Conservation (phyloP, 2,113 vertebrate genomes). For the Dermatemys mawii region DNA sequence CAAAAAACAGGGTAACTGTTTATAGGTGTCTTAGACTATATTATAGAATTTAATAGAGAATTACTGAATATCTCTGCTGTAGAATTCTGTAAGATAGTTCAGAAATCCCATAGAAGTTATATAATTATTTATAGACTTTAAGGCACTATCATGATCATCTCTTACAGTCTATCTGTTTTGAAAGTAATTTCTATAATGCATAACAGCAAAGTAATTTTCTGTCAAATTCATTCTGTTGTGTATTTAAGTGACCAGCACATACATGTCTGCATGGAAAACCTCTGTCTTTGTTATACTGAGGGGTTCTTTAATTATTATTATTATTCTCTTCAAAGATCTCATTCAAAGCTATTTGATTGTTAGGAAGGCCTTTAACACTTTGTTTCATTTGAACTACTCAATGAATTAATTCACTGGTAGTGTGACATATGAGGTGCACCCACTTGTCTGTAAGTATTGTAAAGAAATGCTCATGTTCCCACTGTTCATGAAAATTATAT, state of each 20-base stretch:
- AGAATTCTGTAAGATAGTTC: neutral
- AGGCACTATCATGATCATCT: neutral
- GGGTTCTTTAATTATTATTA: neutral
- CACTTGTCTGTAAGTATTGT: slow-evolving; percentile 59
- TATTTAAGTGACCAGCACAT: neutral
- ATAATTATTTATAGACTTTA: neutral
- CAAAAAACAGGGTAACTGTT: neutral
- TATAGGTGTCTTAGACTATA: neutral
- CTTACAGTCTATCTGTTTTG: neutral
- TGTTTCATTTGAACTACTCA: slow-evolving; percentile 25
- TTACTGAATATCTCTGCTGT: neutral
- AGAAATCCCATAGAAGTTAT: neutral
- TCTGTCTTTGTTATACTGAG: slow-evolving; percentile 24
- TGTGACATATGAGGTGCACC: slow-evolving; percentile 41
- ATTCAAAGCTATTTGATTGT: slow-evolving; percentile 32
- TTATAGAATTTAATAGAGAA: neutral
- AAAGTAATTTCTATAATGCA: neutral
- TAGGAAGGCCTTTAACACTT: slow-evolving; percentile 29
- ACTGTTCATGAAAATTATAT: slow-evolving; percentile 52
- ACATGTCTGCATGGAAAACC: neutral
- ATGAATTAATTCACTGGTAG: slow-evolving; percentile 44
- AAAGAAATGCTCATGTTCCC: slow-evolving; percentile 50
- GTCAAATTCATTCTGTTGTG: neutral
- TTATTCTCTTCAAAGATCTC: slow-evolving; percentile 31
- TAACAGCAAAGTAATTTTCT: neutral